Evolutionary conservation across 2,888 invertebrate genomes (phyloP).

Genomic region (Pilophorus perplexus): DNA sequence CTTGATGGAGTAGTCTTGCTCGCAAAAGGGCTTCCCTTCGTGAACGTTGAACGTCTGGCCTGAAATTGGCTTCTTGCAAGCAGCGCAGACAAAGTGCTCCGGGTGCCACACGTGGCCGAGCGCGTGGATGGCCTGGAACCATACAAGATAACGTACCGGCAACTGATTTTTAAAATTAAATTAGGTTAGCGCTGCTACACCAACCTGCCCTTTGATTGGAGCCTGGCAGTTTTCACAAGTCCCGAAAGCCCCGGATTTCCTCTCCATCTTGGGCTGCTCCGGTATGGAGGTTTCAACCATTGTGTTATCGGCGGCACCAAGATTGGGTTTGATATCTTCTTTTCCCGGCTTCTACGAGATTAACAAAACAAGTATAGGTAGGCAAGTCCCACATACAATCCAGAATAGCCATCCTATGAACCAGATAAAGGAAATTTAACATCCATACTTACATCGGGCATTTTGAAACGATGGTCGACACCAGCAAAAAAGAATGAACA

Average conservation of each 20-base stretch:
- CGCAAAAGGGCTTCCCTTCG: conserved; percentile 62
- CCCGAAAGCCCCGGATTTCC: conserved; percentile 1
- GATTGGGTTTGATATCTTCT: too few species aligned
- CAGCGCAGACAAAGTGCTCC: conserved; percentile 61
- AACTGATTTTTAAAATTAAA: neutral
- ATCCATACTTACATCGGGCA: too few species aligned
- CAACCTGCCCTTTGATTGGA: conserved; percentile 26
- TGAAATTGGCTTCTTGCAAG: conserved; percentile 61
- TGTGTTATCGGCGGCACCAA: too few species aligned
- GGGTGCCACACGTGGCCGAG: conserved; percentile 63
- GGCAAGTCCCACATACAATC: too few species aligned
- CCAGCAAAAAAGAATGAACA: too few species aligned
- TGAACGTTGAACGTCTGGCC: conserved; percentile 62
- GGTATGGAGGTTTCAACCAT: conserved; percentile 5
- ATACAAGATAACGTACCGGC: neutral
- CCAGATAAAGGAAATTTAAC: too few species aligned
- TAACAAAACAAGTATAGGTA: too few species aligned
- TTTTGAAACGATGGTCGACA: too few species aligned
- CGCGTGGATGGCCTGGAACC: conserved; percentile 52
- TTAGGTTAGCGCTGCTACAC: neutral
- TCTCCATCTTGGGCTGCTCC: neutral
- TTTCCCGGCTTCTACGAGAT: too few species aligned
- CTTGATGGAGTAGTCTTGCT: conserved; percentile 50
- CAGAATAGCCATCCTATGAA: too few species aligned
- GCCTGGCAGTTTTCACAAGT: conserved; percentile 22